A percentile compares a stretch with the other conserved stretches of the same genome.
Conservation (phyloP, 2,113 vertebrate species). For the Zapornia atra region DNA sequence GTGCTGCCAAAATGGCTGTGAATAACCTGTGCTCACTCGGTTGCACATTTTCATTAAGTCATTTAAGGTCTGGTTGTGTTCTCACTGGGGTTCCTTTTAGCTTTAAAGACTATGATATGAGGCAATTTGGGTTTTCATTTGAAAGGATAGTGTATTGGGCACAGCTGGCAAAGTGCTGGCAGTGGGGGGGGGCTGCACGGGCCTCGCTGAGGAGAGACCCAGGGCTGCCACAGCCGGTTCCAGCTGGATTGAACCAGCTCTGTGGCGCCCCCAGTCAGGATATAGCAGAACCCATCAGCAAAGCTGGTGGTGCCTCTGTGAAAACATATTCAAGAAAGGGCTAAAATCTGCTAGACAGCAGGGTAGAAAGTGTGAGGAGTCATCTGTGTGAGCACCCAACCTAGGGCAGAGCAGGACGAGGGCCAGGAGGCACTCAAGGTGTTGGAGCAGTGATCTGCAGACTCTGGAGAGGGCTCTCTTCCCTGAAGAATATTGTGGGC, state of each 20-base stretch:
- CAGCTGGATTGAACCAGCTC: background rate
- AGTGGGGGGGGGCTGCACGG: background rate
- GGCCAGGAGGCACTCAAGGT: background rate
- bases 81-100: background rate
- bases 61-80: background rate
- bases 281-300: background rate
- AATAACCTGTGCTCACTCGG: background rate
- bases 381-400: background rate
- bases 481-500: background rate
- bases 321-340: rapidly evolving
- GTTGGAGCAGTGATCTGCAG: background rate
- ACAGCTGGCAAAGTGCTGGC: background rate
- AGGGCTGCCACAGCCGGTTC: rapidly evolving
- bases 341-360: background rate
- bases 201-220: background rate
- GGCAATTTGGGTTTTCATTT: background rate
- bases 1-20: background rate
- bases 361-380: background rate
- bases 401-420: background rate
- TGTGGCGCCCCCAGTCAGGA: background rate
- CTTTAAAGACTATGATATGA: background rate
- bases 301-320: background rate
- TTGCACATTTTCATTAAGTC: rapidly evolving
- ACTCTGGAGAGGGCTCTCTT: background rate
- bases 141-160: background rate